Base-by-base conservation (phyloP, 2,888 invertebrate species). In the Macropis europaea region DNA sequence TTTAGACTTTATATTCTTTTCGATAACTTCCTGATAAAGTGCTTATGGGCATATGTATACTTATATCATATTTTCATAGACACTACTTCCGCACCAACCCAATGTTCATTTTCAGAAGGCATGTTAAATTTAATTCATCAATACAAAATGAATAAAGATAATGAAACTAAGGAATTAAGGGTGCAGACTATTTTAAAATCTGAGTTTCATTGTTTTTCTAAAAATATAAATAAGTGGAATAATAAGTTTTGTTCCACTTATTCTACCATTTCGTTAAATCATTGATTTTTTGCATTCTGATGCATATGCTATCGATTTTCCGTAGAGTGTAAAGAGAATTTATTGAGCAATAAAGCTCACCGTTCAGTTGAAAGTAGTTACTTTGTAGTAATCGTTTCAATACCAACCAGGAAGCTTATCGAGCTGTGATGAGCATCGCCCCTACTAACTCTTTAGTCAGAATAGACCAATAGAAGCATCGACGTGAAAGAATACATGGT, bases 401-500 rank as follows among this genome's bases (percentile, higher is more conserved):
- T 56, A 47, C 52, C 70, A 59, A 76, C 71, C 66, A 75, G 77
- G 67, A 68, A 71, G 76, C 66, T 67, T 63, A 78, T 34, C 78
- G 72, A 76, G 62, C 72, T 74, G 80, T 70, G 78, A 78, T 68
- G 76, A 76, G 43, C 76, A 73, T 73, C 64, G 50, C 62, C 59
- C 38, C 61, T 61, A 38, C 30, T 53, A 64, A 70, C 63, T 79
- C 77, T 75, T 79, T 72, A 63, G 54, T 52, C 57, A 34, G 52
- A 61, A 73, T 64, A 77, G 69, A 60, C 75, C 80, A 76, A 77
- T 73, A 66, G 66, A 71, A 52, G 66, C 79, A 56, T 7, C 67
- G 77, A 80, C 67, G 76, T 70, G 78, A 77, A 69, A 76, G 53
- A 67, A 64, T 61, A 73, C 69, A 76, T 43, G 80, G 75, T 76